Percentiles rank a stretch among this genome's conserved stretches.
Evolutionary conservation across 2,797 vertebrate species (phyloP).

Genomic region (Eupleurogrammus muticus): DNA sequence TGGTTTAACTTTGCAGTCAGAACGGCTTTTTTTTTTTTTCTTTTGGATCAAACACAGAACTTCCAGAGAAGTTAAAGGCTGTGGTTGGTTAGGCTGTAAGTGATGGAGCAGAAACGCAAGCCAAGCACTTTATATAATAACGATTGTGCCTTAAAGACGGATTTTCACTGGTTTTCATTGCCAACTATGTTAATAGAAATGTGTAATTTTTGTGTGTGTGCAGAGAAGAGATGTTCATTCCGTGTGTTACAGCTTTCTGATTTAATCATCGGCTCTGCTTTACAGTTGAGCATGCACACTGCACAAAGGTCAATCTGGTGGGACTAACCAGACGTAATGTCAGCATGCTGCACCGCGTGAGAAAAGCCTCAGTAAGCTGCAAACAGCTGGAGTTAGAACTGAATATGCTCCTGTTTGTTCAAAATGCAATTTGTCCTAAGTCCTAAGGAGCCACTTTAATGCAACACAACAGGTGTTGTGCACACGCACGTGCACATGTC

Average conservation of each 20-base stretch:
- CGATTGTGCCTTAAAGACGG: slow-evolving; percentile 6
- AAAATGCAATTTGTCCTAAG: background rate
- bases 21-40: slow-evolving; percentile 36
- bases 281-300: slow-evolving; percentile 71
- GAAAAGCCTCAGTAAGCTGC: slow-evolving; percentile 47
- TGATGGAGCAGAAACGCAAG: slow-evolving; percentile 19
- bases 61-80: slow-evolving; percentile 60
- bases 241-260: slow-evolving; percentile 75
- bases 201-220: slow-evolving; percentile 25
- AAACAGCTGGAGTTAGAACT: slow-evolving; percentile 1
- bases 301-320: slow-evolving; percentile 77
- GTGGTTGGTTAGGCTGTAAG: slow-evolving; percentile 34
- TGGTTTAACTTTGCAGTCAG: slow-evolving; percentile 38
- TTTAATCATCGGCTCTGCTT: slow-evolving; percentile 75
- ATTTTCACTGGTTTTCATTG: slow-evolving; percentile 44
- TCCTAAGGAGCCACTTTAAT: too few relatives aligned
- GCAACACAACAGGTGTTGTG: slow-evolving; percentile 2
- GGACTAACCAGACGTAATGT: slow-evolving; percentile 63
- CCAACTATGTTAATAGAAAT: slow-evolving; percentile 51
- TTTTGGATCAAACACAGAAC: slow-evolving; percentile 59
- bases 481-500: slow-evolving; percentile 28
- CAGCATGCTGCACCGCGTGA: slow-evolving; percentile 39
- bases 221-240: slow-evolving; percentile 42
- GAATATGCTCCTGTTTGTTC: background rate
- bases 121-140: slow-evolving; percentile 43